Conservation (phyloP, 1,140 invertebrate genomes). For the Rhopalosiphum padi region DNA sequence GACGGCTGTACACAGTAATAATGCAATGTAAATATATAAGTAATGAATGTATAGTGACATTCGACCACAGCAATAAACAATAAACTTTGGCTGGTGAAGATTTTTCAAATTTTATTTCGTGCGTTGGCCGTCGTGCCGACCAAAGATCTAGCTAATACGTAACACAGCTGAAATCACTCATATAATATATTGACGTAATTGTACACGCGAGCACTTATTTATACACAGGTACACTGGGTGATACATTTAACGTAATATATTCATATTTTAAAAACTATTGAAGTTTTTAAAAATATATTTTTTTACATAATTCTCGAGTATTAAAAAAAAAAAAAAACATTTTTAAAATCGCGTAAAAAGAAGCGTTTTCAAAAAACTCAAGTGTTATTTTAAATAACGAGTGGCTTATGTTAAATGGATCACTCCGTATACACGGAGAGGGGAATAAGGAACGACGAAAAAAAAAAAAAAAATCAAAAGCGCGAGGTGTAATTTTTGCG, state of each 20-base stretch:
- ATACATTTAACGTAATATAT: no score
- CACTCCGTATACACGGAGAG: neutral
- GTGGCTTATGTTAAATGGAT: no score
- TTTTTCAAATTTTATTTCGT: neutral
- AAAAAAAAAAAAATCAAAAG: neutral
- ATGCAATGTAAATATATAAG: neutral
- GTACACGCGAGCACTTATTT: neutral
- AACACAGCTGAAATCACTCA: neutral
- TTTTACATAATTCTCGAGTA: no score
- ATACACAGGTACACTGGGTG: no score
- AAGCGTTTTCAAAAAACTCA: no score
- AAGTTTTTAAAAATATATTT: no score
- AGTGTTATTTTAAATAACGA: no score
- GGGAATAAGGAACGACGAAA: neutral
- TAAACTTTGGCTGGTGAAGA: neutral
- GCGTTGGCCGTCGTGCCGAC: neutral
- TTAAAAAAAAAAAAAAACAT: no score
- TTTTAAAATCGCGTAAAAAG: no score
- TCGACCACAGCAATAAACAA: neutral
- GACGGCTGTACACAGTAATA: neutral
- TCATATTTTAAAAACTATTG: no score
- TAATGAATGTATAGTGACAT: neutral
- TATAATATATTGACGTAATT: neutral
- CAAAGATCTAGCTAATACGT: neutral
- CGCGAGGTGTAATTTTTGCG: conserved; percentile 19